These are phyloP conservation scores for Clavelina lepadiformis DNA, from an alignment of 23 tunicate genomes.

Conservation along the genomic window DNA sequence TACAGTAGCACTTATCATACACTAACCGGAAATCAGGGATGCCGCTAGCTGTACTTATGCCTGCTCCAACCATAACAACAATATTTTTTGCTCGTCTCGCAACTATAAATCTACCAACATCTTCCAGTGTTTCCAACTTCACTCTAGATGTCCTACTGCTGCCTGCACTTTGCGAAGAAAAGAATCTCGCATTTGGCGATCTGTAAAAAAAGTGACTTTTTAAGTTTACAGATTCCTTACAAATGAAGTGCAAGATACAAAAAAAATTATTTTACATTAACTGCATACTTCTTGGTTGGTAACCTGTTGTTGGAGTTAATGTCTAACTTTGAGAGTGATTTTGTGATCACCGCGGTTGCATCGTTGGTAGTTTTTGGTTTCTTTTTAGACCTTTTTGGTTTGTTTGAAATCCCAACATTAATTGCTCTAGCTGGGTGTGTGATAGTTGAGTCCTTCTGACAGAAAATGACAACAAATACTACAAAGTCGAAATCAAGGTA, in stretches of 20 bases:
- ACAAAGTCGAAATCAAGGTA: no score
- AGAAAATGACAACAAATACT: no score
- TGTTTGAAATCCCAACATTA: no score
- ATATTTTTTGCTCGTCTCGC: constrained; percentile 74
- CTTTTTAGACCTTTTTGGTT: no score
- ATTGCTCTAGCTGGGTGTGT: no score
- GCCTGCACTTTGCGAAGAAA: constrained; percentile 48
- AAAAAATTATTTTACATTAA: not conserved
- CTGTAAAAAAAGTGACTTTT: not conserved
- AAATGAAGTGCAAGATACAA: not conserved
- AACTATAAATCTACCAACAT: constrained; percentile 36
- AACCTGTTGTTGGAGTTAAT: not conserved
- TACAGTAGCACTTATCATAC: no score
- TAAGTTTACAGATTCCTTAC: constrained; percentile 1
- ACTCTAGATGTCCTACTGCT: constrained; percentile 3
- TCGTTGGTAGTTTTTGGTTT: no score
- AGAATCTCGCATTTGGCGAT: not conserved
- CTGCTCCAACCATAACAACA: constrained; percentile 88
- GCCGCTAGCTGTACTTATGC: constrained; percentile 93
- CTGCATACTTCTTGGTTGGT: not conserved
- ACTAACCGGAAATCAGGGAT: constrained; percentile 94
- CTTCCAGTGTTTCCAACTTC: constrained; percentile 28
- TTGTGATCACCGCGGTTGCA: no score
- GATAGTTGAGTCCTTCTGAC: no score
- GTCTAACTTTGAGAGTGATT: constrained; percentile 7